Base-by-base conservation (phyloP, 2,113 vertebrate genomes). In the Pogonocichla stellata region DNA sequence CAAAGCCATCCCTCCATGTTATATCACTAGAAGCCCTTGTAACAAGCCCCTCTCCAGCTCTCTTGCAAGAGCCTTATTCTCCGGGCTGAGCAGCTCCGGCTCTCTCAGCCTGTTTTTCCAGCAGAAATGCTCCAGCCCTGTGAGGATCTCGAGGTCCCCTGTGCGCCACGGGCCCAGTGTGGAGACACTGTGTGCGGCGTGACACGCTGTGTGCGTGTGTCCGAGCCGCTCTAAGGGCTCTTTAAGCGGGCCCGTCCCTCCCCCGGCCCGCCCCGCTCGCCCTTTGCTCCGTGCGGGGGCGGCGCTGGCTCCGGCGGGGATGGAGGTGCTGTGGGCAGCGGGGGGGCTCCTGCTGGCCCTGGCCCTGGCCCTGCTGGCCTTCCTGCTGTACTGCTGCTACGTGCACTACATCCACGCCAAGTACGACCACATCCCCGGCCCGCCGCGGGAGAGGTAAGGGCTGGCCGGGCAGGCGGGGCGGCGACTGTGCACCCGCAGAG, bases 351-450 rank as follows among this genome's bases (percentile, higher is more conserved):
- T 97, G 40, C 64, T 92, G 70, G 79, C 69, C 13, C 73, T 92
- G 70, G 79, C 69, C 13, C 73, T 96, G 29, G 25, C 23, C 26
- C 69, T 97, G 12, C 83, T 97, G 73, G 93, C 80, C 36, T 80
- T 98, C 33, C 61, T 90, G 12, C 90, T 97, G 48, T 98, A 96
- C 90, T 98, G 98, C 94, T 95, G 97, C 94, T 98, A 98, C 83
- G 84, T 98, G 79, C 72, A 61, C 9, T 94, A 95, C 85, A 57
- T 97, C 82, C 98, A 98, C 82, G 78, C 93, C 71, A 98, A 98
- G 77, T 98, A 98, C 86, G 98, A 98, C 88, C 94, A 97, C 96
- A 98, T 98, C 96, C 98, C 98, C 65, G 96, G 98, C 82, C 83
- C 98, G 47, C 98, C 98, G 61, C 96, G 98, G 93, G 96, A 93